These are phyloP conservation scores for Phataginus tricuspis DNA, from an alignment of 2,797 vertebrate species.

Conservation along the genomic window DNA sequence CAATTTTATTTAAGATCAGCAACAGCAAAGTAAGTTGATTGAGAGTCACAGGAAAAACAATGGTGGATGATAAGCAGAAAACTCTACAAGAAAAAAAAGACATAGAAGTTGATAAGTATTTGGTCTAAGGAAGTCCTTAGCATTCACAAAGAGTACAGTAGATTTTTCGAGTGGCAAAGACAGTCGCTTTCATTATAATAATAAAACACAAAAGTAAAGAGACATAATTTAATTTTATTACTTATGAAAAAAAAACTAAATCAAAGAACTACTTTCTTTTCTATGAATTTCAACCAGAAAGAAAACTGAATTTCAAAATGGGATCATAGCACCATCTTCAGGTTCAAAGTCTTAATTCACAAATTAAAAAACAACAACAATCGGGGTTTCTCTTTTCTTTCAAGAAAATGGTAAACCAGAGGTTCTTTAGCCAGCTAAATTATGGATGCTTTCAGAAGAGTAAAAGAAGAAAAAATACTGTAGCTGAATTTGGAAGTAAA, in stretches of 20 bases:
- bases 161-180: not conserved
- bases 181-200: not conserved
- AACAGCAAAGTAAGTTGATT: conserved; percentile 4
- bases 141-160: not conserved
- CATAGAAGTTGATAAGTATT: not conserved
- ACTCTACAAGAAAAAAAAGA: not conserved
- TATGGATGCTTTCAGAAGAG: not conserved
- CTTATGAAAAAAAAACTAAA: conserved; percentile 28
- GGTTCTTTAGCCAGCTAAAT: not conserved
- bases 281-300: conserved; percentile 11
- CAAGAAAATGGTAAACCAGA: not conserved
- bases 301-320: conserved; percentile 19
- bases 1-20: conserved; percentile 54
- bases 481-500: not conserved
- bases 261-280: not conserved
- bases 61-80: conserved; percentile 6
- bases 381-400: not conserved
- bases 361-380: not conserved
- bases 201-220: conserved; percentile 1
- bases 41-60: not conserved
- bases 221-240: conserved; percentile 29
- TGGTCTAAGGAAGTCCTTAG: not conserved
- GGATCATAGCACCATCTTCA: conserved; percentile 77
- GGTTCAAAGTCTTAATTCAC: conserved; percentile 43
- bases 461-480: not conserved